phyloP scores from a whole-genome alignment of 2,113 vertebrate species.

The Hypomesus transpacificus region DNA sequence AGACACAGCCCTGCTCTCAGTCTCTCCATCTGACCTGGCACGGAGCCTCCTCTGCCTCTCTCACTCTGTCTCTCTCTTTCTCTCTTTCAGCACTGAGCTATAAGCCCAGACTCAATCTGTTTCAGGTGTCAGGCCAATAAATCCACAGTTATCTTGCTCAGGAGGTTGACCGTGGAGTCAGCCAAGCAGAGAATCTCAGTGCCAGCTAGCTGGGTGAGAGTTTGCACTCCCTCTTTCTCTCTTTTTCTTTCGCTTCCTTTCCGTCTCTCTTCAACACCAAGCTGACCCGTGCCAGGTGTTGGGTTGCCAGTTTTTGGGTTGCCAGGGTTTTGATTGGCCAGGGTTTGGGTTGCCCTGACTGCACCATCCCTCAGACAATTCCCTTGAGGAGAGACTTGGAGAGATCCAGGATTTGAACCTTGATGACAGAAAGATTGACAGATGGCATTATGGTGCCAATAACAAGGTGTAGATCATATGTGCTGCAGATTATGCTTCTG shows the following conservation, averaged over 20 bases:
- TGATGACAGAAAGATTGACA: no score
- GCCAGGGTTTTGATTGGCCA: neutral
- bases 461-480: no score
- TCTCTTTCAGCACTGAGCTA: constrained; percentile 6
- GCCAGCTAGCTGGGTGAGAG: neutral
- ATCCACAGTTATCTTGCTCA: constrained; percentile 3
- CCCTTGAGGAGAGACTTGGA: neutral
- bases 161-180: neutral
- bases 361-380: neutral
- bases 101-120: constrained; percentile 19
- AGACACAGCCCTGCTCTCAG: neutral
- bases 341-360: neutral
- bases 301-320: neutral
- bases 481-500: no score
- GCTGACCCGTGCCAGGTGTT: neutral
- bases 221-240: neutral
- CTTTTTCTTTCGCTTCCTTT: neutral
- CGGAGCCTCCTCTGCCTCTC: neutral
- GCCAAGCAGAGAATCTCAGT: neutral
- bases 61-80: neutral
- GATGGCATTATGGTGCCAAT: no score
- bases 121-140: constrained; percentile 12
- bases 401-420: no score
- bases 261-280: neutral
- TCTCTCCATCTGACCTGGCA: constrained; percentile 2